phyloP scores from a whole-genome alignment of 2,888 invertebrate genomes.

The Hipparchia sbordonii region DNA sequence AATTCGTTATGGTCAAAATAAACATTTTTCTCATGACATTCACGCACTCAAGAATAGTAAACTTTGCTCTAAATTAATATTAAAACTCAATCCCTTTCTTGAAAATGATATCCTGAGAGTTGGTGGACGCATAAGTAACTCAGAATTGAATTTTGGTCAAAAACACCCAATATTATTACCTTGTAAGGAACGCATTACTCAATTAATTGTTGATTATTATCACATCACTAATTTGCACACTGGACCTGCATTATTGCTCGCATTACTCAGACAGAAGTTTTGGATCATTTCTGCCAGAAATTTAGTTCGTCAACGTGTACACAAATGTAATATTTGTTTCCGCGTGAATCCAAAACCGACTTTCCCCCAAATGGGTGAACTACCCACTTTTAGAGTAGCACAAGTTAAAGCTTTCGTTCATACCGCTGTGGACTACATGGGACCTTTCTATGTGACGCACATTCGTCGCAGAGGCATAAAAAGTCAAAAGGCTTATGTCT shows the following conservation, averaged over 20 bases:
- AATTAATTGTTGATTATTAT: background rate
- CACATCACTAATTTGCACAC: conserved; percentile 1
- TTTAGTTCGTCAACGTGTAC: too few species aligned
- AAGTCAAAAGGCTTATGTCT: too few species aligned
- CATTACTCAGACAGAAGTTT: background rate
- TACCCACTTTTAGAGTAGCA: too few species aligned
- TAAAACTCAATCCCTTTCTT: background rate
- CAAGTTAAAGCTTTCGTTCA: too few species aligned
- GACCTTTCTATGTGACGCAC: too few species aligned
- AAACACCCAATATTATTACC: conserved; percentile 15
- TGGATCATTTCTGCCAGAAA: background rate
- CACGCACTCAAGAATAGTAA: background rate
- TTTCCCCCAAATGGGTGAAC: too few species aligned
- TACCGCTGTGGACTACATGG: too few species aligned
- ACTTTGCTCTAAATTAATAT: background rate
- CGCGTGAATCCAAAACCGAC: too few species aligned
- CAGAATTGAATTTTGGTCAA: conserved; percentile 10
- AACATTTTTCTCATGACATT: conserved; percentile 1
- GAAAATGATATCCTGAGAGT: background rate
- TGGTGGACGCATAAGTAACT: conserved; percentile 1
- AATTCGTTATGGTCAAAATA: background rate
- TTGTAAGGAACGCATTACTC: background rate
- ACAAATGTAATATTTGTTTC: too few species aligned
- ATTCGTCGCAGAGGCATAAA: too few species aligned
- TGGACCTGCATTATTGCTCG: background rate